Percentiles rank a stretch among this genome's conserved stretches.
These are phyloP conservation scores for Rambutsinella grinnellia DNA, from an alignment of 2,888 invertebrate species.

Conservation along the genomic window DNA sequence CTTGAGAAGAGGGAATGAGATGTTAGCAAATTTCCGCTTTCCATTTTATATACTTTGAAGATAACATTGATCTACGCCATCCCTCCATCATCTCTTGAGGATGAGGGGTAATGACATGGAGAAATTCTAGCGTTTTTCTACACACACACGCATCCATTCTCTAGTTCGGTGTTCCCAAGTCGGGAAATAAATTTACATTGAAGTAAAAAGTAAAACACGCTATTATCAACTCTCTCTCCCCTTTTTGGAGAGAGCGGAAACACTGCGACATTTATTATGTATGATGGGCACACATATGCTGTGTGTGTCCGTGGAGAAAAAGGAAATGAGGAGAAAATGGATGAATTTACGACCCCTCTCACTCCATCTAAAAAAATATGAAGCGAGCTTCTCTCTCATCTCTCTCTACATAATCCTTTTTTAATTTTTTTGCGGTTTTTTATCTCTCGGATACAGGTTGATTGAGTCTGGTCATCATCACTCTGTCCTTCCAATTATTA, in stretches of 20 bases:
- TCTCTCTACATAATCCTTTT: conserved; percentile 25
- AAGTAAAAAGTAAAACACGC: conserved; percentile 20
- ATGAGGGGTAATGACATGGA: neutral
- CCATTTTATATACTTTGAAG: neutral
- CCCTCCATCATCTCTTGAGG: neutral
- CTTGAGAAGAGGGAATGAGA: too few relatives aligned
- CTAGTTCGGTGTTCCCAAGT: conserved; percentile 10
- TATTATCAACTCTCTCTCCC: neutral
- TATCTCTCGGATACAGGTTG: neutral
- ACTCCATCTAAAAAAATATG: conserved; percentile 48
- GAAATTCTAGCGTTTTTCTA: too few relatives aligned
- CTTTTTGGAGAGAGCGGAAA: conserved; percentile 43
- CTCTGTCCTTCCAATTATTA: too few relatives aligned
- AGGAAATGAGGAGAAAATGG: conserved; percentile 54
- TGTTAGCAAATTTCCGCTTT: conserved; percentile 49
- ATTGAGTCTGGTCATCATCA: too few relatives aligned
- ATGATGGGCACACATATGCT: conserved; percentile 54
- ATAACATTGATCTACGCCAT: neutral
- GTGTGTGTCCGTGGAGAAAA: conserved; percentile 50
- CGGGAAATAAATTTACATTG: conserved; percentile 48
- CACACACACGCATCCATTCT: neutral
- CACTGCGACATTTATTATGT: conserved; percentile 53
- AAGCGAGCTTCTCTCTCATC: conserved; percentile 20
- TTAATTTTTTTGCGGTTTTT: conserved; percentile 23
- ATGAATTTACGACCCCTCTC: conserved; percentile 52